These are phyloP conservation scores for Amblyjoppa proteus DNA, from an alignment of 2,888 invertebrate genomes.

Conservation along the genomic window DNA sequence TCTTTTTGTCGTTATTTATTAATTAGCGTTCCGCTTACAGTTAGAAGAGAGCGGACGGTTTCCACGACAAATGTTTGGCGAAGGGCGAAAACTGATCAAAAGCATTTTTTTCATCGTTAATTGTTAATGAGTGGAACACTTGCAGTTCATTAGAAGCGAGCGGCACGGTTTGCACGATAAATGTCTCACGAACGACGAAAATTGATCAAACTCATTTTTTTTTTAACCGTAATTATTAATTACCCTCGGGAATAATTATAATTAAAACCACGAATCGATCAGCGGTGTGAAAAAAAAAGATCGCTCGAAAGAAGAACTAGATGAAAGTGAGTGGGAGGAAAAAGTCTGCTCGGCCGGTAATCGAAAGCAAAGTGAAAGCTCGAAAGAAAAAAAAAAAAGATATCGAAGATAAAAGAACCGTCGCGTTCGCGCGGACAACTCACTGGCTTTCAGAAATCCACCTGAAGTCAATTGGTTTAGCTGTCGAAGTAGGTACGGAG, in stretches of 20 bases:
- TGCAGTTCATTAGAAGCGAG: no score
- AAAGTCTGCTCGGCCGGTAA: background rate
- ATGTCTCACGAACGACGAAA: no score
- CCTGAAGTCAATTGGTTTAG: conserved; percentile 94
- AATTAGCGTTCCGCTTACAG: no score
- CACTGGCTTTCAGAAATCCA: conserved; percentile 94
- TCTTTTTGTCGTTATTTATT: background rate
- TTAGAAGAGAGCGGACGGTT: no score
- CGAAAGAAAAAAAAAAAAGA: conserved; percentile 35
- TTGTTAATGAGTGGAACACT: no score
- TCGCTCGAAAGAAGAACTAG: background rate
- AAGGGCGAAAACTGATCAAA: no score
- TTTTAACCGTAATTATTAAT: no score
- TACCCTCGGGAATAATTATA: background rate
- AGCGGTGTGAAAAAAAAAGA: background rate
- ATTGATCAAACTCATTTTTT: no score
- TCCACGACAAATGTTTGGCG: no score
- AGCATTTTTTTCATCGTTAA: no score
- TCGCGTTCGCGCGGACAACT: conserved; percentile 82
- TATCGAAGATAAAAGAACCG: background rate
- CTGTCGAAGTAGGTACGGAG: conserved; percentile 94
- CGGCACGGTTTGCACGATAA: no score
- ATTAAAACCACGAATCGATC: background rate
- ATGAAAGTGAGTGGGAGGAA: background rate
- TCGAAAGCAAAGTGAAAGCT: background rate